A percentile compares a stretch with the other conserved stretches of the same genome.
These are phyloP conservation scores for Cryptomyrus ogoouensis DNA, from an alignment of 2,113 vertebrate species.

Conservation along the genomic window DNA sequence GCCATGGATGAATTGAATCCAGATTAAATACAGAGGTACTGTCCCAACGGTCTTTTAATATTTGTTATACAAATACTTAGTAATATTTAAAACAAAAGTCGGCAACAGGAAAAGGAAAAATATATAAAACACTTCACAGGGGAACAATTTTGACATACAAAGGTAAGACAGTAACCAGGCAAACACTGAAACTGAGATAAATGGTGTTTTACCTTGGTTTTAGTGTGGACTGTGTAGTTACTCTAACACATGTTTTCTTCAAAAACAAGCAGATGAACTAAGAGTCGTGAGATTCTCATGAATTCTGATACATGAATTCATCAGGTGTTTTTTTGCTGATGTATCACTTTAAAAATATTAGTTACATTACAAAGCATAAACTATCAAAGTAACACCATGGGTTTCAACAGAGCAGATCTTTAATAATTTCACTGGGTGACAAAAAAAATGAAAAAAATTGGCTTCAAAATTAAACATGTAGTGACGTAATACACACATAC, in stretches of 20 bases:
- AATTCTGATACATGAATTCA: not conserved
- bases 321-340: not conserved
- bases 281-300: not conserved
- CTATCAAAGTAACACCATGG: not conserved
- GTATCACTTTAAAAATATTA: not conserved
- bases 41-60: not conserved
- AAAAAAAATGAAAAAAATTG: not conserved
- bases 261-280: not conserved
- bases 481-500: slow-evolving; percentile 2
- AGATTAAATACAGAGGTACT: not conserved
- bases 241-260: not conserved
- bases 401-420: slow-evolving; percentile 7
- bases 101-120: not conserved
- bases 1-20: not conserved
- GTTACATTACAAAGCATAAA: not conserved
- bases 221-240: not conserved
- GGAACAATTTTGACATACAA: not conserved
- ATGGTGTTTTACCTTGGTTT: not conserved
- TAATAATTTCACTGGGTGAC: not conserved
- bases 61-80: not conserved
- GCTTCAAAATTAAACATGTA: slow-evolving; percentile 21
- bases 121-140: not conserved
- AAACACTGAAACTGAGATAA: not conserved
- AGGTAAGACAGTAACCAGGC: not conserved
- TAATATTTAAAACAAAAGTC: not conserved